Percentiles rank a stretch among this genome's conserved stretches.
These are phyloP conservation scores for Ochropleura leucogaster DNA, from an alignment of 2,888 invertebrate species.

Conservation along the genomic window DNA sequence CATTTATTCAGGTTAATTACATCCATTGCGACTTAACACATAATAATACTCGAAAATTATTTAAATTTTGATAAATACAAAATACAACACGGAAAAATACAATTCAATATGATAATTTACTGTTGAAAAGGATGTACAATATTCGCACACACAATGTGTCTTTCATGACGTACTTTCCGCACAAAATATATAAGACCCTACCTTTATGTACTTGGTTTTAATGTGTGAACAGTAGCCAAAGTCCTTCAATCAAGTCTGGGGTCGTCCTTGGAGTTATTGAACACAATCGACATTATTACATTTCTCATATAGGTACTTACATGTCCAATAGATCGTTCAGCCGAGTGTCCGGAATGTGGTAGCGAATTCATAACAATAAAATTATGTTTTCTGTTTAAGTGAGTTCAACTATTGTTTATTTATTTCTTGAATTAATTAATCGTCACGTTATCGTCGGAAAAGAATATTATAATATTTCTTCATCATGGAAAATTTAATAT, in stretches of 20 bases:
- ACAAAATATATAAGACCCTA: conserved; percentile 9
- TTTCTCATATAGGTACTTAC: conserved; percentile 40
- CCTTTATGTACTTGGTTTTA: conserved; percentile 40
- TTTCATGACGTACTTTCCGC: neutral
- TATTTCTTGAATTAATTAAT: conserved; percentile 22
- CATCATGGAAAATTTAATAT: neutral
- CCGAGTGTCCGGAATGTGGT: conserved; percentile 34
- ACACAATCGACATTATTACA: conserved; percentile 55
- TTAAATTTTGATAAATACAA: too few relatives aligned
- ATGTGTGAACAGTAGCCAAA: conserved; percentile 43
- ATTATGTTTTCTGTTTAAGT: conserved; percentile 24
- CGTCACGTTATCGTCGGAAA: neutral
- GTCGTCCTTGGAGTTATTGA: conserved; percentile 58
- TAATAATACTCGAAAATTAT: too few relatives aligned
- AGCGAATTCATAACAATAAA: conserved; percentile 30
- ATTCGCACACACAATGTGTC: neutral
- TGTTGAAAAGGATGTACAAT: too few relatives aligned
- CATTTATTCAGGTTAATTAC: too few relatives aligned
- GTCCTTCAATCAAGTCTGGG: conserved; percentile 55
- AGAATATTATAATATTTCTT: neutral
- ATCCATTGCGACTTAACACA: too few relatives aligned
- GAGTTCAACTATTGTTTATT: conserved; percentile 24
- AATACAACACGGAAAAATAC: too few relatives aligned
- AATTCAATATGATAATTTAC: too few relatives aligned
- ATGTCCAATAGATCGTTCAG: conserved; percentile 27